These are phyloP conservation scores for Lomographa bimaculata DNA, from an alignment of 2,888 invertebrate species.

Conservation along the genomic window DNA sequence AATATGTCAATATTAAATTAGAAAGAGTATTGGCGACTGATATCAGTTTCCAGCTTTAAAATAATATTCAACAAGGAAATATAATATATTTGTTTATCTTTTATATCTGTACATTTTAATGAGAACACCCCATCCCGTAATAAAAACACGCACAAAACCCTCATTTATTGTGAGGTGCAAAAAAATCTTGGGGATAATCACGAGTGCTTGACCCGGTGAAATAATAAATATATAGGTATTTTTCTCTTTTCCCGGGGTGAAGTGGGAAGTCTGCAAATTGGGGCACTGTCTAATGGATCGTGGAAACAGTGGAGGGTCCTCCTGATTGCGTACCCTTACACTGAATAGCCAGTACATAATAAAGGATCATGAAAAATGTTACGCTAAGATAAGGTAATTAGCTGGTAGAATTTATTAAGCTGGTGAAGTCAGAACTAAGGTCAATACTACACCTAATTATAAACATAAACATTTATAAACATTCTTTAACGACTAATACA, in stretches of 20 bases:
- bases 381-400: no score
- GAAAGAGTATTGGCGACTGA: background rate
- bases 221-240: constrained; percentile 46
- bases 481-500: no score
- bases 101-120: constrained; percentile 27
- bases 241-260: constrained; percentile 35
- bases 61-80: background rate
- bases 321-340: constrained; percentile 42
- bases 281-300: constrained; percentile 61
- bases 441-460: constrained; percentile 4
- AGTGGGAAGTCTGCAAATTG: constrained; percentile 54
- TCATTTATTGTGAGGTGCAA: constrained; percentile 42
- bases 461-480: no score
- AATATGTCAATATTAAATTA: no score
- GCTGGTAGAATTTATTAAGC: no score
- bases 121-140: constrained; percentile 15
- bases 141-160: constrained; percentile 5
- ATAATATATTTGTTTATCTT: constrained; percentile 17
- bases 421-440: no score
- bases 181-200: constrained; percentile 40
- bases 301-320: constrained; percentile 46
- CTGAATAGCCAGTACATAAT: no score
- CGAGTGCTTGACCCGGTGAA: constrained; percentile 43
- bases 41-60: no score
- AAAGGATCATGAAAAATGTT: no score